phyloP scores from a whole-genome alignment of 2,888 invertebrate species.

The Chloroclystis v-ata region DNA sequence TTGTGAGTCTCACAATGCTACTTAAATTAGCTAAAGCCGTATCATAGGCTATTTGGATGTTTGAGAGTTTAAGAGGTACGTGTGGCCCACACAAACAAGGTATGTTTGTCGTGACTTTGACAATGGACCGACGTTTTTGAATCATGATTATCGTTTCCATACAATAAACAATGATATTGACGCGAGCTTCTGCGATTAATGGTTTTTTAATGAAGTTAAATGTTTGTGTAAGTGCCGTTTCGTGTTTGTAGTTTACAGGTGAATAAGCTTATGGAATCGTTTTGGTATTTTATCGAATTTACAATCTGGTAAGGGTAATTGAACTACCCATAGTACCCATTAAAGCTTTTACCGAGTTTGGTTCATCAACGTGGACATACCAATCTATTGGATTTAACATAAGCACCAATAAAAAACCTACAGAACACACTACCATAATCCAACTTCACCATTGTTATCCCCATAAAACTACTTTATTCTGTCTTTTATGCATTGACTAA shows the following conservation, averaged over 20 bases:
- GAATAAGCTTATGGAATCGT: slow-evolving; percentile 4
- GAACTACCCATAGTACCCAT: background rate
- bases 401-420: no score
- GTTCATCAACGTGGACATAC: no score
- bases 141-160: slow-evolving; percentile 44
- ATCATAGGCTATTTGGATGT: slow-evolving; percentile 55
- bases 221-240: slow-evolving; percentile 25
- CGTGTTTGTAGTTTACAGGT: slow-evolving; percentile 5
- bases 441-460: no score
- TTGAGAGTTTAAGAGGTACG: slow-evolving; percentile 38
- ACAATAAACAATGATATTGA: slow-evolving; percentile 42
- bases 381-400: no score
- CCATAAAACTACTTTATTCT: no score
- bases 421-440: no score
- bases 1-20: slow-evolving; percentile 75
- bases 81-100: slow-evolving; percentile 64
- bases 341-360: background rate
- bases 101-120: slow-evolving; percentile 49
- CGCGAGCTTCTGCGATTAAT: slow-evolving; percentile 47
- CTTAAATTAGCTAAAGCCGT: slow-evolving; percentile 75
- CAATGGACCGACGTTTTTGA: slow-evolving; percentile 41
- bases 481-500: no score
- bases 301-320: background rate
- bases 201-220: slow-evolving; percentile 48
- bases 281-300: background rate